Base-by-base conservation (phyloP, 64 coral and sea anemone genomes). In the Cladopsammia gracilis region DNA sequence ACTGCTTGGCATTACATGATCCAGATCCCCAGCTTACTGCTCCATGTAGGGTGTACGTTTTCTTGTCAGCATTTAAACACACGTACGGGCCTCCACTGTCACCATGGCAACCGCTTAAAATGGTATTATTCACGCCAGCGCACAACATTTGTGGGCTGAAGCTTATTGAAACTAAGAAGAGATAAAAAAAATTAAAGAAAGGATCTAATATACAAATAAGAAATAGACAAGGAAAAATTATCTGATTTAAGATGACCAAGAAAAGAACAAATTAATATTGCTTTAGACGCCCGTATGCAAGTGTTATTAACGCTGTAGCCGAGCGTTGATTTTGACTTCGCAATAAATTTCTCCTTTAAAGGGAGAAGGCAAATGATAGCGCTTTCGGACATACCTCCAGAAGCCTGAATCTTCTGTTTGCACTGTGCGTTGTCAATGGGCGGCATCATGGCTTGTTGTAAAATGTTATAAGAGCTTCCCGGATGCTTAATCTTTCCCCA, bases 401-500 rank as follows among this genome's bases (percentile, higher is more conserved):
- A 62, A 5, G 3, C 53, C 70, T 86, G 79, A 7, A 91, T 86
- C 84, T 97, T 97, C 10, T 83, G 65, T 48, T 90, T 90, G 58
- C 95, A 97, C 15, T 90, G 14, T 13, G 12, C 12, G 16, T 76
- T 77, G 47, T 73, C 70, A 19, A 97, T 23, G 26, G 83, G 58
- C 25, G 87, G 91, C 14, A 97, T 84, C 47, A 93, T 87, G 14
- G 95, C 95, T 90, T 97, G 95, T 26, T 97, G 95, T 47, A 96
- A 79, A 53, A 92, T 93, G 16, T 88, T 66, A 58, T 96, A 82
- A 4, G 95, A 86, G 20, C 71, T 76, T 70, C 95, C 95, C 12
- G 87, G 91, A 60, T 90, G 81, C 48, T 75, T 77, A 5, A 94
- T 97, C 58, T 97, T 94, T 20, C 95, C 95, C 95, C 95, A 97